Conservation (phyloP, 1,140 invertebrate species). For the Agrypnia vestita region DNA sequence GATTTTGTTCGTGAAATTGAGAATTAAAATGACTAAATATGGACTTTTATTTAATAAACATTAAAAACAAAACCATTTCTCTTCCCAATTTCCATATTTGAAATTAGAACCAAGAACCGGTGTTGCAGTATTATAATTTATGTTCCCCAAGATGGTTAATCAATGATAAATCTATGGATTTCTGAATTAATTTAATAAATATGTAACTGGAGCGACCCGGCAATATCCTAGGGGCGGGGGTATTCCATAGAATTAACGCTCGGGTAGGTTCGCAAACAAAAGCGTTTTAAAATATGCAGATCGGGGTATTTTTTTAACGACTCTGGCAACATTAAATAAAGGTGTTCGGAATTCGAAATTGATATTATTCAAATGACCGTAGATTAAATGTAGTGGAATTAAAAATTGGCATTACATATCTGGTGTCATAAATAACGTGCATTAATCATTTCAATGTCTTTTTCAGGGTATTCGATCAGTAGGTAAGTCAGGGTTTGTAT, state of each 20-base stretch:
- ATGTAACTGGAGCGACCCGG: conserved; percentile 50
- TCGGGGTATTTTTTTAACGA: conserved; percentile 58
- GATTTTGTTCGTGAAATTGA: too few relatives aligned
- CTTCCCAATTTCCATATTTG: conserved; percentile 15
- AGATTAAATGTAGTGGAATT: conserved; percentile 44
- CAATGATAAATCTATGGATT: conserved; percentile 60
- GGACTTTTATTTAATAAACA: too few relatives aligned
- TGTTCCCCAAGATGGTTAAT: conserved; percentile 56
- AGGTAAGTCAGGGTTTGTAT: too few relatives aligned
- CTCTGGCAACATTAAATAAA: conserved; percentile 55
- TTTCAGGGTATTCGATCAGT: background rate
- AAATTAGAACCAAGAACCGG: conserved; percentile 39
- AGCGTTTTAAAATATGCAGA: conserved; percentile 59
- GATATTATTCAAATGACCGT: conserved; percentile 43
- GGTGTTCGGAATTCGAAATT: conserved; percentile 53
- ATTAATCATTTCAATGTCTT: background rate
- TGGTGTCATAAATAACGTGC: conserved; percentile 28
- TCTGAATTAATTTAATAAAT: conserved; percentile 58
- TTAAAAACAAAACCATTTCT: background rate
- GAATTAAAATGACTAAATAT: too few relatives aligned
- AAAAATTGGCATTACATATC: conserved; percentile 44
- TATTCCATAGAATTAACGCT: conserved; percentile 56
- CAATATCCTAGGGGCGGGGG: conserved; percentile 22
- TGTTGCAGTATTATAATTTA: conserved; percentile 54
- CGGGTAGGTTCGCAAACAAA: conserved; percentile 59